phyloP scores from a whole-genome alignment of 2,888 invertebrate species.

The Tinea pellionella region DNA sequence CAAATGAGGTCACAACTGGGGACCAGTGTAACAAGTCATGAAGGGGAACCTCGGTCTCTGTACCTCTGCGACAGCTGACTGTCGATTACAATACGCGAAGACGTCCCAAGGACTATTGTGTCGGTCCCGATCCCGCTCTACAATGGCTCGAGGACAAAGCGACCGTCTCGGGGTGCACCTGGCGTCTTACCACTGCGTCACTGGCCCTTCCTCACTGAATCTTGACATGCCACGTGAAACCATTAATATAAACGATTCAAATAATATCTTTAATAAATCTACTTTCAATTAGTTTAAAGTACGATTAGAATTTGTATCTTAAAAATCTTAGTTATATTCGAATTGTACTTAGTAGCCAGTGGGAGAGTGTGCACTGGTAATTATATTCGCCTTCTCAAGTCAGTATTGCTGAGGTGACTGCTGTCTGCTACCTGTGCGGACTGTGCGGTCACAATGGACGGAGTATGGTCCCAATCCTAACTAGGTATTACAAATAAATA shows the following conservation, averaged over 20 bases:
- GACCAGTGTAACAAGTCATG: slow-evolving; percentile 4
- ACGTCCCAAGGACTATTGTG: slow-evolving; percentile 61
- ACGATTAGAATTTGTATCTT: too few relatives aligned
- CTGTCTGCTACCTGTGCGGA: too few relatives aligned
- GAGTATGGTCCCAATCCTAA: too few relatives aligned
- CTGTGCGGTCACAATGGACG: too few relatives aligned
- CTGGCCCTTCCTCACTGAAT: not conserved
- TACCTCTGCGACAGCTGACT: slow-evolving; percentile 52
- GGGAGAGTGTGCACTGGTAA: too few relatives aligned
- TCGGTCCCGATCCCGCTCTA: not conserved
- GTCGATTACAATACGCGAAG: slow-evolving; percentile 56
- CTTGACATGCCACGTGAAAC: not conserved
- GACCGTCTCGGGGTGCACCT: slow-evolving; percentile 39
- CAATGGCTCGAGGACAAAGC: not conserved
- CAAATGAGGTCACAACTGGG: slow-evolving; percentile 7
- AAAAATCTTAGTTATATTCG: too few relatives aligned
- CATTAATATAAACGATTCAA: not conserved
- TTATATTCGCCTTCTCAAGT: too few relatives aligned
- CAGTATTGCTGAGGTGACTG: too few relatives aligned
- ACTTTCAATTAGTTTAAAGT: too few relatives aligned
- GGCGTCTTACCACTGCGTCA: slow-evolving; percentile 26
- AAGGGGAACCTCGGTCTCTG: not conserved
- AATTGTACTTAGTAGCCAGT: too few relatives aligned
- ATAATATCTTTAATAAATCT: not conserved
- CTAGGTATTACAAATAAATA: too few relatives aligned